Conservation (phyloP, 2,113 vertebrate species). For the Oncorhynchus kisutch region DNA sequence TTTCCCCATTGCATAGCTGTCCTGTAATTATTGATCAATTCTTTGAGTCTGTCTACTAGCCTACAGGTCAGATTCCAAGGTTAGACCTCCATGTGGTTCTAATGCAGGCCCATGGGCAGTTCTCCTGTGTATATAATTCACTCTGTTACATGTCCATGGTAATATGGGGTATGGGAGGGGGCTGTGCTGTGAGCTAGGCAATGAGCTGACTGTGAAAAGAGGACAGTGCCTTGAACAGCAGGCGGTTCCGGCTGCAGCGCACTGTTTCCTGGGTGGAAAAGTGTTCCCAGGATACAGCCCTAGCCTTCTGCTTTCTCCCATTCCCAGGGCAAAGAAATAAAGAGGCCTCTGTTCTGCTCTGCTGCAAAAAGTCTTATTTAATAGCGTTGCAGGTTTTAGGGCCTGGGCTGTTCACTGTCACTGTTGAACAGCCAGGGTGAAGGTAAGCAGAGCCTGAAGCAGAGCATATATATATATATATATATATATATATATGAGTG, state of each 20-base stretch:
- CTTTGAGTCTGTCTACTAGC: background rate
- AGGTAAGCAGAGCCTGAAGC: background rate
- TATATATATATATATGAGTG: too few species aligned
- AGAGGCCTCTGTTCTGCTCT: conserved; percentile 14
- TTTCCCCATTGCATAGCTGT: too few species aligned
- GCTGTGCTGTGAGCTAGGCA: background rate
- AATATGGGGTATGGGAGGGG: conserved; percentile 35
- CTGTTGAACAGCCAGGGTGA: background rate
- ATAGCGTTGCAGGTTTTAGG: conserved; percentile 4
- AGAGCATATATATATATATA: too few species aligned
- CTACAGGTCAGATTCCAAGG: background rate
- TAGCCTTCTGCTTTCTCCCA: conserved; percentile 15
- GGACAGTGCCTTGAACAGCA: conserved; percentile 19
- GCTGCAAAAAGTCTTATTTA: conserved; percentile 25
- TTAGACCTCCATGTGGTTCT: background rate
- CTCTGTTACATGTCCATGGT: conserved; percentile 29
- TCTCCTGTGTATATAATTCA: conserved; percentile 19
- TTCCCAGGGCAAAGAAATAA: background rate
- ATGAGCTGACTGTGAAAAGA: conserved; percentile 14
- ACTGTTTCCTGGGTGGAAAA: conserved; percentile 34
- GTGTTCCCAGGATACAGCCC: conserved; percentile 43
- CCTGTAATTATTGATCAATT: too few species aligned
- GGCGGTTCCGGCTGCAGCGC: conserved; percentile 10
- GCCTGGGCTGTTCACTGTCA: background rate
- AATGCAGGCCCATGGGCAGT: conserved; percentile 10